Percentiles rank a stretch among this genome's conserved stretches.
These are phyloP conservation scores for Temnothorax rugatulus DNA, from an alignment of 2,888 invertebrate species.

Conservation along the genomic window DNA sequence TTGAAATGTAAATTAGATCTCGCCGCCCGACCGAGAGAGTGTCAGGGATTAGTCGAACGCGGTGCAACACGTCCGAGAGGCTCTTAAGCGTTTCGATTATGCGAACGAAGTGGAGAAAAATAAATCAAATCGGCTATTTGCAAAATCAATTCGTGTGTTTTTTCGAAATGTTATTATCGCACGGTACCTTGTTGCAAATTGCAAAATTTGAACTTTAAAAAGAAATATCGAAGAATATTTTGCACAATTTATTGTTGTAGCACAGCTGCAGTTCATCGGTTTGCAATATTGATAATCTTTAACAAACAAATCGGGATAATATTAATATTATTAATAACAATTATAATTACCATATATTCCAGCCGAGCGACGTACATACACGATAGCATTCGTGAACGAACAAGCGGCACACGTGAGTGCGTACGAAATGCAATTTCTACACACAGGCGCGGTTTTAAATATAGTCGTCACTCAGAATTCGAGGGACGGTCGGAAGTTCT, in stretches of 20 bases:
- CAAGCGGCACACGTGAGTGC: not conserved
- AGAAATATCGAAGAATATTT: not conserved
- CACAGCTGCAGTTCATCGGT: not conserved
- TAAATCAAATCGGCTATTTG: slow-evolving; percentile 1
- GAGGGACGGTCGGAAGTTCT: slow-evolving; percentile 41
- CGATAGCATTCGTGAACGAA: not conserved
- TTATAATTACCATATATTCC: not conserved
- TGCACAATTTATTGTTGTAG: not conserved
- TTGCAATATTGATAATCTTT: not conserved
- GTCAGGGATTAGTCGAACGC: slow-evolving; percentile 23
- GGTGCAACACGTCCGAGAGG: not conserved
- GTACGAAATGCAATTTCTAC: slow-evolving; percentile 14
- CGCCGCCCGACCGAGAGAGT: not conserved
- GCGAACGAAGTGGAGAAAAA: not conserved
- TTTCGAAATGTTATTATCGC: not conserved
- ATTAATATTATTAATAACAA: slow-evolving; percentile 3
- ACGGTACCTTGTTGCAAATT: not conserved
- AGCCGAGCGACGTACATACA: not conserved
- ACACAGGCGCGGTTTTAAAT: slow-evolving; percentile 38
- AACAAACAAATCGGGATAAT: not conserved
- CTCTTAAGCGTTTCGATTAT: not conserved
- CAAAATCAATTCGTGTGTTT: not conserved
- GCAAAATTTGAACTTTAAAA: not conserved
- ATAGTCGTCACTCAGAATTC: slow-evolving; percentile 56
- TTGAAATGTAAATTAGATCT: slow-evolving; percentile 48